Evolutionary conservation across 2,113 vertebrate species (phyloP), one percentile per base, ranked within the genome.

Genomic region (Danionella cerebrum): DNA sequence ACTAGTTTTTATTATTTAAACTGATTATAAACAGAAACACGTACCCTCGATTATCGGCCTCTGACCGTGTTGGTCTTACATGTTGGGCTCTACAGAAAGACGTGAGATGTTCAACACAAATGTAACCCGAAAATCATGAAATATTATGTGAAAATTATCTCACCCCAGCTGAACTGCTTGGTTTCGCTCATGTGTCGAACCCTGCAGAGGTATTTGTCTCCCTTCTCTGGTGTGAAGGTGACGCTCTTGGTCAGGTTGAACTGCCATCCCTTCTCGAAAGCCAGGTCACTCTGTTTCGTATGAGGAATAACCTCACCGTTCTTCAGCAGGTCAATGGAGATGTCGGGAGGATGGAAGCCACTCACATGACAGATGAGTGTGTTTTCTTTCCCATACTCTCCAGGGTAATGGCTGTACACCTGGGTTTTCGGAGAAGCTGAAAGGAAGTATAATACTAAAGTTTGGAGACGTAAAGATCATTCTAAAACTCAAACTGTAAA

Each of bases 331-430:
- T 31, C 0, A 6, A 96, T 84, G 0, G 16, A 18, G 14, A 97
- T 92, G 50, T 88, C 78, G 0, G 93, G 90, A 0, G 94, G 94
- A 21, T 95, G 87, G 74, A 96, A 96, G 0, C 71, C 71, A 0
- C 76, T 88, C 0, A 87, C 82, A 0, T 87, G 90, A 80, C 94
- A 97, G 38, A 95, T 91, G 3, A 96, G 68, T 0, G 0, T 5
- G 53, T 96, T 97, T 0, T 0, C 0, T 0, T 76, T 11, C 0
- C 82, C 90, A 0, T 1, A 45, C 0, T 53, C 2, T 0, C 55
- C 78, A 0, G 78, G 87, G 0, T 76, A 0, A 0, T 75, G 78
- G 5, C 90, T 85, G 63, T 94, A 96, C 0, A 97, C 82, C 12
- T 90, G 84, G 0, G 93, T 71, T 0, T 79, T 85, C 0, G 93